Base-by-base conservation (phyloP, 2,888 invertebrate species). In the Eristalinus aeneus region DNA sequence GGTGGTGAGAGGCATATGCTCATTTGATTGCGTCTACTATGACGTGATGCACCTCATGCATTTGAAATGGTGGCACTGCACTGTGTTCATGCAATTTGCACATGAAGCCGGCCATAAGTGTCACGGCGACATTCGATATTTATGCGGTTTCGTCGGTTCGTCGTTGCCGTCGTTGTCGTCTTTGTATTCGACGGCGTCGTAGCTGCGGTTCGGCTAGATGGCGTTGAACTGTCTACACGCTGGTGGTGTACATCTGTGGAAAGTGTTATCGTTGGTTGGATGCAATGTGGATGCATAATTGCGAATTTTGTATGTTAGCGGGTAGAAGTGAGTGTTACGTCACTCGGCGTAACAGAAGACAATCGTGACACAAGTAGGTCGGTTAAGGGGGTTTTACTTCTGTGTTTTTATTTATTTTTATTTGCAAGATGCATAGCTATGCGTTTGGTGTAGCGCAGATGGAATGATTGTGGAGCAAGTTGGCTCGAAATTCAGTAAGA, bases 81-180 rank as follows among this genome's bases (percentile, higher is more conserved):
- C 12, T 36, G 12, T 32, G 20, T 31, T 20, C 65, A 58, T 60
- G 34, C 60, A 67, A 61, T 31, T 76, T 76, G 53, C 53, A 61
- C 53, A 64, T 32, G 56, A 71, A 71, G 64, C 56, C 16, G 46
- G 32, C 58, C 61, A 64, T 77, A 71, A 71, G 71, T 58, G 77
- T 78, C 64, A 72, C 71, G 36, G 32, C 56, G 78, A 72, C 58
- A 78, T 65, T 78, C 53, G 78, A 78, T 78, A 78, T 72, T 53
- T 71, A 60, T 72, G 78, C 27, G 69, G 76, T 76, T 54, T 46
- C 12, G 32, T 61, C 27, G 36, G n/a, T n/a, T 53, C 36, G 67
- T 16, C 39, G 63, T 36, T 54, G 32, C 54, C 39, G 39, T 10
- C 39, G 39, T n/a, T n/a, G n/a, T n/a, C n/a, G n/a, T n/a, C n/a